Evolutionary conservation across 2,797 vertebrate species (phyloP).

Genomic region (Scolopax bukidnonensis): DNA sequence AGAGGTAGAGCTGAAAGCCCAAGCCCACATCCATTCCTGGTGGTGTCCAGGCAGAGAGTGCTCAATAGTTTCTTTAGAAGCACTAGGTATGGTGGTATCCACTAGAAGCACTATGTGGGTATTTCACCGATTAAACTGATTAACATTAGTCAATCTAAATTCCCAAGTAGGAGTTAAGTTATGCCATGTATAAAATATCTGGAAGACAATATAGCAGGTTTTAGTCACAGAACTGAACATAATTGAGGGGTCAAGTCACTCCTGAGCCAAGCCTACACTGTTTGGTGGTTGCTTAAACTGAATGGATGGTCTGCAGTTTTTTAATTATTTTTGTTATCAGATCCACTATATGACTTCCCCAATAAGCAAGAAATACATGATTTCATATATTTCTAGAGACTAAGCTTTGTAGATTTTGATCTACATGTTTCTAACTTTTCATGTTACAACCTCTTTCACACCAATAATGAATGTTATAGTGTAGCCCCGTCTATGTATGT

Average conservation of each 20-base stretch:
- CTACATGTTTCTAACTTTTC: too few species aligned
- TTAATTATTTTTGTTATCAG: background rate
- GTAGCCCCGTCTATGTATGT: background rate
- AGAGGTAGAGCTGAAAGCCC: background rate
- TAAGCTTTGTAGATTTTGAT: background rate
- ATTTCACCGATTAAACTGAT: background rate
- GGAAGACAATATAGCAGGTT: background rate
- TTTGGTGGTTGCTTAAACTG: background rate
- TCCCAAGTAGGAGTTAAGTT: background rate
- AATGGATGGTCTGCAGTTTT: background rate
- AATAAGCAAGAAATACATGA: background rate
- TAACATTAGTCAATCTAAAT: background rate
- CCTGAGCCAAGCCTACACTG: background rate
- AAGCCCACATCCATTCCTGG: background rate
- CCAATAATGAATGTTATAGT: background rate
- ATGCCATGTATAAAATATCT: background rate
- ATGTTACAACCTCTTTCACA: background rate
- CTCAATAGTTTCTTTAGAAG: background rate
- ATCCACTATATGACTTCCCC: background rate
- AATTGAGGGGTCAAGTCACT: background rate
- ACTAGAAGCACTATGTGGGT: background rate
- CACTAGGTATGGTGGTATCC: background rate
- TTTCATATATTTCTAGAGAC: background rate
- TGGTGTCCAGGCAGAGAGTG: background rate
- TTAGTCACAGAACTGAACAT: background rate